Conservation (phyloP, 2,797 vertebrate species). For the Iguana delicatissima region DNA sequence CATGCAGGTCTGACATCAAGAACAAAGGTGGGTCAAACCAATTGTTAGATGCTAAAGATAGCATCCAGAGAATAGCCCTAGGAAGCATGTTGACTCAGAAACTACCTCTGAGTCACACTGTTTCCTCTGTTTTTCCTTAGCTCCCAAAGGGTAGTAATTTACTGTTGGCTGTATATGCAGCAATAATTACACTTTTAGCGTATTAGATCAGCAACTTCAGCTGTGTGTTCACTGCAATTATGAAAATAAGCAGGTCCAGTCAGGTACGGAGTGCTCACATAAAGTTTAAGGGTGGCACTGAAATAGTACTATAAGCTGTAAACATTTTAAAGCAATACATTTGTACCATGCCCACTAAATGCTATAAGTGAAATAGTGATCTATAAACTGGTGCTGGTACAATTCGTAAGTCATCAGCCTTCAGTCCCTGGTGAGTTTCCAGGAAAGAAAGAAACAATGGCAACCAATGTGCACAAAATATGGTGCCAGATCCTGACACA, state of each 20-base stretch:
- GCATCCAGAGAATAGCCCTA: conserved; percentile 32
- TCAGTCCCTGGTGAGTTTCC: too few relatives aligned
- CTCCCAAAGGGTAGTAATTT: neutral
- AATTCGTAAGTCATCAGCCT: too few relatives aligned
- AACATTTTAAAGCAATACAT: neutral
- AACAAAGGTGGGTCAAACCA: conserved; percentile 43
- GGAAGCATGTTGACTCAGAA: conserved; percentile 48
- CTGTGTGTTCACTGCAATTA: neutral
- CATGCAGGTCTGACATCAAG: conserved; percentile 12
- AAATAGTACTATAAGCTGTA: neutral
- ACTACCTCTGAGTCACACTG: conserved; percentile 35
- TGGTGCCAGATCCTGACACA: too few relatives aligned
- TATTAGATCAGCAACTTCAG: conserved; percentile 43
- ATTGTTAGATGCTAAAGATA: conserved; percentile 42
- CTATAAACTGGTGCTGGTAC: too few relatives aligned
- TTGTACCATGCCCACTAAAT: neutral
- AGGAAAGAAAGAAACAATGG: too few relatives aligned
- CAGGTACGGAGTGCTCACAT: neutral
- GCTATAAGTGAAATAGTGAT: neutral
- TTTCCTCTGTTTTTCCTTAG: conserved; percentile 37
- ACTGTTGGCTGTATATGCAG: conserved; percentile 25
- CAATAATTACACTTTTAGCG: conserved; percentile 41
- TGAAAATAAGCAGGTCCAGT: conserved; percentile 8
- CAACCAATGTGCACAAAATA: too few relatives aligned
- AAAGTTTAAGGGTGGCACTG: neutral